A percentile compares a stretch with the other conserved stretches of the same genome.
Evolutionary conservation across 2,888 invertebrate genomes (phyloP).

Genomic region (Ophion ventricosus): DNA sequence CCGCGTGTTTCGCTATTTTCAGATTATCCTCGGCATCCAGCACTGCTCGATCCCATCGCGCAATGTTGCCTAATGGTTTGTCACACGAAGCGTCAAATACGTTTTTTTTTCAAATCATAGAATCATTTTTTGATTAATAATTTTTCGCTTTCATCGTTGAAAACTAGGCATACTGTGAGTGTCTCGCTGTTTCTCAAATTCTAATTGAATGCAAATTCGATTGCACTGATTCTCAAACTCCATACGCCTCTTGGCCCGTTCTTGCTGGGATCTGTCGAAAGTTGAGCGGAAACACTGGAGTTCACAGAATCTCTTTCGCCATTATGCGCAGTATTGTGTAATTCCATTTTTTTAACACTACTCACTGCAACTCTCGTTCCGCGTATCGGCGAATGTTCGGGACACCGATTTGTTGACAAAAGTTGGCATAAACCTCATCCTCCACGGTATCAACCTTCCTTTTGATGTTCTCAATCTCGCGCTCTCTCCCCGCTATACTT

Average conservation of each 20-base stretch:
- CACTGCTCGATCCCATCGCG: conserved; percentile 96
- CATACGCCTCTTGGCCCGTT: conserved; percentile 95
- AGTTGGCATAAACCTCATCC: conserved; percentile 96
- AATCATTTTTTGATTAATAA: background rate
- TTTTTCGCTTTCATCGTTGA: conserved; percentile 21
- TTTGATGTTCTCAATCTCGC: conserved; percentile 95
- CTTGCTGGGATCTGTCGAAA: conserved; percentile 92
- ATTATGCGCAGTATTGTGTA: too few relatives aligned
- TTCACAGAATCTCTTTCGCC: background rate
- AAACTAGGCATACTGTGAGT: conserved; percentile 88
- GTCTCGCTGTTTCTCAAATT: conserved; percentile 97
- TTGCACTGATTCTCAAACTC: conserved; percentile 99
- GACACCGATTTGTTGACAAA: conserved; percentile 97
- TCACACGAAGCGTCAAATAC: background rate
- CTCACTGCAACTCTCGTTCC: conserved; percentile 91
- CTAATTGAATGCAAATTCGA: conserved; percentile 96
- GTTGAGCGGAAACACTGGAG: background rate
- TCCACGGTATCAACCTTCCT: conserved; percentile 98
- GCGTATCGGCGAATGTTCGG: conserved; percentile 99
- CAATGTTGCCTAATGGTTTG: conserved; percentile 89
- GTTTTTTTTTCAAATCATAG: too few relatives aligned
- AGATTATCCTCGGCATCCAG: conserved; percentile 96
- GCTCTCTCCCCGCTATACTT: conserved; percentile 88
- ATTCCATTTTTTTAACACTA: background rate
- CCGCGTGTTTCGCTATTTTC: conserved; percentile 90